Evolutionary conservation across 1,140 invertebrate genomes (phyloP), one percentile per base, ranked within the genome.

Genomic region (Papilio polyxenes): DNA sequence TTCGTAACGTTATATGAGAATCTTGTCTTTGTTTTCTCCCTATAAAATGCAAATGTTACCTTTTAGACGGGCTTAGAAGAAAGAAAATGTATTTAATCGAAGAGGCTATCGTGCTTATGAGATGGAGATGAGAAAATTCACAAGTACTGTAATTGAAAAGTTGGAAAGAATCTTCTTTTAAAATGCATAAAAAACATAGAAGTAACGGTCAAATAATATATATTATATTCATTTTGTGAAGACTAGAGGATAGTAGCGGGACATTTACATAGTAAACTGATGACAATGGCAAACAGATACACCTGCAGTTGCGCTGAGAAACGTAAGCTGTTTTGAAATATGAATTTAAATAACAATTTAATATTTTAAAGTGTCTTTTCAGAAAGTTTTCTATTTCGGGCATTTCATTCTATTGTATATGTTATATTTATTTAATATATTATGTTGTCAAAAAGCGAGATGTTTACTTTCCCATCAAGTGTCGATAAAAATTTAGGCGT

Each of bases 1-100:
- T 72, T 40, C 6, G 65, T 72, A 72, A 37, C 65, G 23, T 72
- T 72, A 72, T 72, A 72, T 72, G 65, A 72, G 65, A 72, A 72
- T 72, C 31, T 72, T 37, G 31, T 72, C 65, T 72, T 65, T 65
- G 62, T 65, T 65, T 72, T 72, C 65, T 37, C 3, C 11, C 23
- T 37, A 72, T 72, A 72, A 72, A 72, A 72, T 72, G 65, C 65
- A 37, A 72, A 72, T 72, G 65, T 72, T 72, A 72, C 65, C 65
- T 72, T 72, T 72, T 23, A 37, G 31, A 72, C 20, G 23, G 23
- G 65, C 31, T 72, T 72, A 37, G 31, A 72, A 72, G n/a, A 65
- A 65, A 20, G 65, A 72, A 72, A 72, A 72, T 72, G 31, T 37
- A 37, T 65, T 65, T 65, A 65, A 65, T 65, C 62, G 62, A 17